phyloP scores from a whole-genome alignment of 2,888 invertebrate species.

The Melitaea athalia region DNA sequence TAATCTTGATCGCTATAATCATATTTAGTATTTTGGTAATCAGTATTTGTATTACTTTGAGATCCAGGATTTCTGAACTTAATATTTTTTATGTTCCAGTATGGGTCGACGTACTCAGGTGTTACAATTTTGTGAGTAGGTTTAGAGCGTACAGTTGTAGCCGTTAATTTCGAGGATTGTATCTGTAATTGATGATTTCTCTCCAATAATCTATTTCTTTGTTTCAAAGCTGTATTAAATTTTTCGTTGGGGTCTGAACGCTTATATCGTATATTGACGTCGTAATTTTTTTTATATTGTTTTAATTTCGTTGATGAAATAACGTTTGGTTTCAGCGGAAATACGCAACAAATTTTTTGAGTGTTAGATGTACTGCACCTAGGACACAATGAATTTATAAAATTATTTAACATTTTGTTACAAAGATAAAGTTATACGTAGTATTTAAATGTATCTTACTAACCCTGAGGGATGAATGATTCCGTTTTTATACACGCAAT shows the following conservation, averaged over 20 bases:
- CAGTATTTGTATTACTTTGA: constrained; percentile 32
- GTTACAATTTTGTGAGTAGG: constrained; percentile 51
- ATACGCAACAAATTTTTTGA: constrained; percentile 57
- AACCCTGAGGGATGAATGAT: constrained; percentile 51
- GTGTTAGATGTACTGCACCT: constrained; percentile 38
- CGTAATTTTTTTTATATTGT: constrained; percentile 45
- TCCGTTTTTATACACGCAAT: constrained; percentile 57
- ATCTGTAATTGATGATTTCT: constrained; percentile 49
- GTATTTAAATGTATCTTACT: constrained; percentile 27
- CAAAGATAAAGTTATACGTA: neutral
- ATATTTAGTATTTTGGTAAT: constrained; percentile 43
- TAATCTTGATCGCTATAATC: constrained; percentile 55
- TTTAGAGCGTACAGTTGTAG: constrained; percentile 42
- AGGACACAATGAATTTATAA: constrained; percentile 28
- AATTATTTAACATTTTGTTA: neutral
- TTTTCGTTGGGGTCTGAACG: constrained; percentile 48
- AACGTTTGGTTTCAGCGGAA: constrained; percentile 48
- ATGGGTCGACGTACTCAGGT: constrained; percentile 64
- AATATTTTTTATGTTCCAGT: constrained; percentile 69
- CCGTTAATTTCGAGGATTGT: constrained; percentile 44
- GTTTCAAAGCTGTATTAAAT: constrained; percentile 50
- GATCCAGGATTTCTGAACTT: constrained; percentile 49
- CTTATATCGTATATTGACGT: constrained; percentile 34
- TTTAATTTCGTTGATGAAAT: constrained; percentile 41
- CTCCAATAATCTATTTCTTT: constrained; percentile 59